phyloP scores from a whole-genome alignment of 1,140 invertebrate genomes.

The Euura lappo region DNA sequence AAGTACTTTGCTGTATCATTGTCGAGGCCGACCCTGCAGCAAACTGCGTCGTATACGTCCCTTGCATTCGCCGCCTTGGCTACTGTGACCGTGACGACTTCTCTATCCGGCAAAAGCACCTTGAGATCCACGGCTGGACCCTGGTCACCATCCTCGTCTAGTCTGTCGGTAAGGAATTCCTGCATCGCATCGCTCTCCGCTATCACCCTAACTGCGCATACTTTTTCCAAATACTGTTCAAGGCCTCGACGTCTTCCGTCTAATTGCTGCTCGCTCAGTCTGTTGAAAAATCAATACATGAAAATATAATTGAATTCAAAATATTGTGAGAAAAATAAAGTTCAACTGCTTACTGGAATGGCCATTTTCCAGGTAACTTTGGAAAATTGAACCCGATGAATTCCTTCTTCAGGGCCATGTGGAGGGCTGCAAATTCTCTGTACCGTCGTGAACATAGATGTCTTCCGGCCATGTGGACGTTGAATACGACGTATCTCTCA shows the following conservation, averaged over 20 bases:
- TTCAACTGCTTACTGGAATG: constrained; percentile 74
- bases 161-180: constrained; percentile 91
- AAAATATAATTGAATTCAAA: too few relatives aligned
- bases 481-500: constrained; percentile 95
- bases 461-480: constrained; percentile 98
- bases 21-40: constrained; percentile 83
- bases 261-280: constrained; percentile 93
- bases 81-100: constrained; percentile 91
- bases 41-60: constrained; percentile 89
- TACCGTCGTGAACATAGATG: constrained; percentile 96
- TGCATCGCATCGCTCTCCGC: constrained; percentile 97
- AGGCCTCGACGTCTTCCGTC: constrained; percentile 91
- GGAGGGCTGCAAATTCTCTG: constrained; percentile 91
- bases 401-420: constrained; percentile 91
- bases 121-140: constrained; percentile 93
- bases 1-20: constrained; percentile 88
- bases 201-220: constrained; percentile 96
- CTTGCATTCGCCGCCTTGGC: constrained; percentile 89
- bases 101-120: constrained; percentile 78
- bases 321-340: too few relatives aligned
- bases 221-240: constrained; percentile 98
- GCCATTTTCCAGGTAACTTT: constrained; percentile 98
- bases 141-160: constrained; percentile 81
- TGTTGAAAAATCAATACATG: constrained; percentile 27
- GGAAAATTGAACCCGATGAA: constrained; percentile 98